phyloP scores from a whole-genome alignment of 2,113 vertebrate genomes.

The Suncus etruscus region DNA sequence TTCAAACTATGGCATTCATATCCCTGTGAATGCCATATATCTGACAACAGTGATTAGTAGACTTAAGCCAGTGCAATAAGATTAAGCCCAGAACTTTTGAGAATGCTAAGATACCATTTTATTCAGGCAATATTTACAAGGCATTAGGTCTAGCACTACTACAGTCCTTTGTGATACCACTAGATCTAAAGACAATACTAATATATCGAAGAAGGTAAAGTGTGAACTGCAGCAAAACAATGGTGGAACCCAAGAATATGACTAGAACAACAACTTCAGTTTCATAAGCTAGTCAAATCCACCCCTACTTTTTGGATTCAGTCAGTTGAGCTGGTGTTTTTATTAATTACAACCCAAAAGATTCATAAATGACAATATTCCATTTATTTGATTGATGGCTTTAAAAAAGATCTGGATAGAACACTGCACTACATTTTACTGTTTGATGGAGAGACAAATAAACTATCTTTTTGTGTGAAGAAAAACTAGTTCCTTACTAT shows the following conservation, averaged over 20 bases:
- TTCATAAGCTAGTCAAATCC: not conserved
- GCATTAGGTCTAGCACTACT: not conserved
- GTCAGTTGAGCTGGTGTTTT: not conserved
- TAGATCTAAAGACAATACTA: not conserved
- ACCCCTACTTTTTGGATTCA: not conserved
- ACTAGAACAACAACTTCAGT: not conserved
- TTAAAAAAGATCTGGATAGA: conserved; percentile 47
- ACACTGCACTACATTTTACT: conserved; percentile 31
- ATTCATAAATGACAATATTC: conserved; percentile 6
- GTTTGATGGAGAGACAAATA: conserved; percentile 58
- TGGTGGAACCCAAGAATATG: not conserved
- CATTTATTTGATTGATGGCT: conserved; percentile 52
- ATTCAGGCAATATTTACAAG: not conserved
- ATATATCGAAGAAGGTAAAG: not conserved
- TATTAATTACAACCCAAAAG: conserved; percentile 43
- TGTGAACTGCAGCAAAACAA: not conserved
- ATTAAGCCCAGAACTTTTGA: not conserved
- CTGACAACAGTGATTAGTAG: too few species aligned
- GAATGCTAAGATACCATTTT: not conserved
- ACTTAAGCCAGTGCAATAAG: not conserved
- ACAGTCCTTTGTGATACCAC: not conserved
- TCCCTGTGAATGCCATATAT: not conserved
- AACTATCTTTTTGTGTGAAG: conserved; percentile 57
- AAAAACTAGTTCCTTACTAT: conserved; percentile 66
- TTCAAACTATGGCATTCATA: not conserved